A percentile compares a stretch with the other conserved stretches of the same genome.
Evolutionary conservation across 2,113 vertebrate species (phyloP).

Genomic region (Motacilla alba): DNA sequence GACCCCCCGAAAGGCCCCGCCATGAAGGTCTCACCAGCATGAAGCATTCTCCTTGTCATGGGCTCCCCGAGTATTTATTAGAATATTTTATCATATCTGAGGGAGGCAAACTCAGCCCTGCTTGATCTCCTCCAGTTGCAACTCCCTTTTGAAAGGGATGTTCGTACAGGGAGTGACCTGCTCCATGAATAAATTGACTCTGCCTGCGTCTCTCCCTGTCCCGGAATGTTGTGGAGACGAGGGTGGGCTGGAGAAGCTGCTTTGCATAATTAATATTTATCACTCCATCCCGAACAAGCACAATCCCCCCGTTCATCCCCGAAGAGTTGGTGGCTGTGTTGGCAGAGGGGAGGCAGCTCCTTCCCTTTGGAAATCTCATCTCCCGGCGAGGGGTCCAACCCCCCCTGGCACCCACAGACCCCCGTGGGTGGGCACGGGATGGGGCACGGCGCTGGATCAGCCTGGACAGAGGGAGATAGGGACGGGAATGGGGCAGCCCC

Average conservation of each 20-base stretch:
- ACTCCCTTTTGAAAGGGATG: not conserved
- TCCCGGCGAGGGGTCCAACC: fast-evolving
- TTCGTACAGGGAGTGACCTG: not conserved
- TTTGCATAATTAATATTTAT: not conserved
- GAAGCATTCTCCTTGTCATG: not conserved
- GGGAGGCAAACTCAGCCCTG: slow-evolving; percentile 6
- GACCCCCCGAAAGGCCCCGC: not conserved
- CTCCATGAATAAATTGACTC: not conserved
- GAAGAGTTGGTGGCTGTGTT: not conserved
- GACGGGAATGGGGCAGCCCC: fast-evolving
- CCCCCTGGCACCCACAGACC: not conserved
- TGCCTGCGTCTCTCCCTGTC: not conserved
- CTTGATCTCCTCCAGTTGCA: not conserved
- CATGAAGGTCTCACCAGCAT: fast-evolving
- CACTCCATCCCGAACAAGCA: not conserved
- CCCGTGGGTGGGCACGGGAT: not conserved
- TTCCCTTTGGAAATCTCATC: not conserved
- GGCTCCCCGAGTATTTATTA: not conserved
- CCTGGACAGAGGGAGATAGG: fast-evolving
- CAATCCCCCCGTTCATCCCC: not conserved
- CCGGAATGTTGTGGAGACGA: not conserved
- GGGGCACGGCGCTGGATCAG: not conserved
- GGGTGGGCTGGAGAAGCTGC: not conserved
- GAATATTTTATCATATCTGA: slow-evolving; percentile 43
- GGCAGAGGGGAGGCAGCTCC: not conserved